Conservation (phyloP, 2,888 invertebrate genomes). For the Leptopilina syphax region DNA sequence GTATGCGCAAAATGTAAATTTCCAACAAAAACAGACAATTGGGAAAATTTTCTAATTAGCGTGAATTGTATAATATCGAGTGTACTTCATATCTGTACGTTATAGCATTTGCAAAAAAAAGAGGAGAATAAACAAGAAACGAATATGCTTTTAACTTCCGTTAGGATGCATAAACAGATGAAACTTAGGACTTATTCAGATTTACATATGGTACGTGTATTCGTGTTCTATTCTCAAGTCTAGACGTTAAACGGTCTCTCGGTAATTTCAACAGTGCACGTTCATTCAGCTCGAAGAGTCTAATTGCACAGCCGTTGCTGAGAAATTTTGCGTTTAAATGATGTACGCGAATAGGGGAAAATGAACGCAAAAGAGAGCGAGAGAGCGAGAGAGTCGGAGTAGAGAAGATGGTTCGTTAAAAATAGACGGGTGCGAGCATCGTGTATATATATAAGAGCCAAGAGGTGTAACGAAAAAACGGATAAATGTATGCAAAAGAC, state of each 20-base stretch:
- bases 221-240: conserved; percentile 27
- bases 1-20: background rate
- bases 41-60: background rate
- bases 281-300: conserved; percentile 36
- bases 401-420: conserved; percentile 57
- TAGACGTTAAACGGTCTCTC: conserved; percentile 36
- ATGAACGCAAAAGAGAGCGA: conserved; percentile 24
- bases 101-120: too few species aligned
- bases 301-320: conserved; percentile 40
- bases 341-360: conserved; percentile 38
- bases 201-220: conserved; percentile 15
- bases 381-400: conserved; percentile 5
- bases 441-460: conserved; percentile 41
- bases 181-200: conserved; percentile 20
- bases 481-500: conserved; percentile 57
- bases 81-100: background rate
- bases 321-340: conserved; percentile 39
- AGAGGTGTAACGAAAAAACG: conserved; percentile 55
- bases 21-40: background rate
- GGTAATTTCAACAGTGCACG: conserved; percentile 33
- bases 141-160: background rate
- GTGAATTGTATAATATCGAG: conserved; percentile 1
- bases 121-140: background rate
- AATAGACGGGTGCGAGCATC: conserved; percentile 55
- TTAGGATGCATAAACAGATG: conserved; percentile 12